Evolutionary conservation across 2,797 vertebrate species (phyloP), one percentile per base, ranked within the genome.

Genomic region (Merluccius polli): DNA sequence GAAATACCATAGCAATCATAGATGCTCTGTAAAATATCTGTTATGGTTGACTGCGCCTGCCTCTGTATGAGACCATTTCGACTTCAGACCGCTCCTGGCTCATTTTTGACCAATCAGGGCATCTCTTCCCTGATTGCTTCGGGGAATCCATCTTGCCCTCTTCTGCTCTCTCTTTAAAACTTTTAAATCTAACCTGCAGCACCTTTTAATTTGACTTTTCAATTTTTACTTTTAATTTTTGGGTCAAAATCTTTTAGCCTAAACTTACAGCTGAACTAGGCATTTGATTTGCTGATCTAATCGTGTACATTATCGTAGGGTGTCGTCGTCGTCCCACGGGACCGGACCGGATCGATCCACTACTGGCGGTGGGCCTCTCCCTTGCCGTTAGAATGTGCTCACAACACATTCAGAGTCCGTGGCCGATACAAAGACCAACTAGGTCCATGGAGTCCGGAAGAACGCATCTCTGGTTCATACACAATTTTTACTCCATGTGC

Each of bases 261-360:
- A 7, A 59, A n/a, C n/a, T 16, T n/a, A 59, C 48, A 2, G 21
- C 24, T 12, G 59, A 10, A 63, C 2, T 2, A 63, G 1, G 2
- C 59, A 63, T 63, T 63, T 63, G 59, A 63, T 27, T 63, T 27
- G 59, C 59, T 65, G 59, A 65, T 65, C 24, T 65, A 65, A 65
- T 65, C n/a, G 27, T 65, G 2, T 2, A 21, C 59, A 29, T 65
- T 27, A 27, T 65, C 13, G 59, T 65, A 65, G 59, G 59, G 12
- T 27, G 59, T 65, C n/a, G 59, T 27, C 12, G 24, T 27, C 27
- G 59, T 65, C 24, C 59, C 52, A 59, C 52, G 8, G 21, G n/a
- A 59, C 16, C 52, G 11, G 59, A 65, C n/a, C 24, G 59, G 59
- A 24, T 65, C 59, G 1, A 16, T 13, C 59, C 59, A 27, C 24